Conservation (phyloP, 1,140 invertebrate species). For the Drosophila sturtevanti region DNA sequence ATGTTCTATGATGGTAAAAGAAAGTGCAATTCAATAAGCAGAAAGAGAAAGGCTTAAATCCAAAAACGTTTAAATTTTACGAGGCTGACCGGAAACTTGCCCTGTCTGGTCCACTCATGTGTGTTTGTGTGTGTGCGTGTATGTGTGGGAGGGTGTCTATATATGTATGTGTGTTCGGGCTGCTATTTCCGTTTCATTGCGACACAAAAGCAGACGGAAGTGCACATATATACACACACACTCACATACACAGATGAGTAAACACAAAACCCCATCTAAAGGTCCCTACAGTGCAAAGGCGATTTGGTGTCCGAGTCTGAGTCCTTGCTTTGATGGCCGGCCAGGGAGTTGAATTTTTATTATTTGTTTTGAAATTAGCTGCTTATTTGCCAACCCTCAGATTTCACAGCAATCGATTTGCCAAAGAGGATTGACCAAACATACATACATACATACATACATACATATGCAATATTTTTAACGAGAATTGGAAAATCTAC, state of each 20-base stretch:
- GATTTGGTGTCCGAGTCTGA: constrained; percentile 18
- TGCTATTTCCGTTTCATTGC: constrained; percentile 69
- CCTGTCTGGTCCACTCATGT: constrained; percentile 19
- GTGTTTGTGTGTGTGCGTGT: constrained; percentile 23
- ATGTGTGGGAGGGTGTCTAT: background rate
- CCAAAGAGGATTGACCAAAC: background rate
- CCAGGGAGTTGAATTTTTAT: constrained; percentile 40
- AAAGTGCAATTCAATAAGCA: constrained; percentile 12
- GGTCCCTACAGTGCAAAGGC: constrained; percentile 37
- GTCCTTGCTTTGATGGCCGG: constrained; percentile 51
- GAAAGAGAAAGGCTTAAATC: constrained; percentile 43
- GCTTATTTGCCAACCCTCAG: constrained; percentile 50
- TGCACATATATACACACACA: constrained; percentile 43
- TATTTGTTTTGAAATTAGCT: constrained; percentile 64
- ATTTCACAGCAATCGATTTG: constrained; percentile 16
- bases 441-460: background rate
- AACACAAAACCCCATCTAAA: constrained; percentile 28
- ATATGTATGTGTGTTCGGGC: constrained; percentile 45
- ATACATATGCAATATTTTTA: constrained; percentile 15
- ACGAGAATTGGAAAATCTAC: background rate
- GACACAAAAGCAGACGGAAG: constrained; percentile 69
- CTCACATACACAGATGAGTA: constrained; percentile 39
- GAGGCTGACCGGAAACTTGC: constrained; percentile 50
- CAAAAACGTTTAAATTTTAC: constrained; percentile 57
- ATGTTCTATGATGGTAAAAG: constrained; percentile 44